These are phyloP conservation scores for Silurus aristotelis DNA, from an alignment of 2,797 vertebrate genomes.

Conservation along the genomic window DNA sequence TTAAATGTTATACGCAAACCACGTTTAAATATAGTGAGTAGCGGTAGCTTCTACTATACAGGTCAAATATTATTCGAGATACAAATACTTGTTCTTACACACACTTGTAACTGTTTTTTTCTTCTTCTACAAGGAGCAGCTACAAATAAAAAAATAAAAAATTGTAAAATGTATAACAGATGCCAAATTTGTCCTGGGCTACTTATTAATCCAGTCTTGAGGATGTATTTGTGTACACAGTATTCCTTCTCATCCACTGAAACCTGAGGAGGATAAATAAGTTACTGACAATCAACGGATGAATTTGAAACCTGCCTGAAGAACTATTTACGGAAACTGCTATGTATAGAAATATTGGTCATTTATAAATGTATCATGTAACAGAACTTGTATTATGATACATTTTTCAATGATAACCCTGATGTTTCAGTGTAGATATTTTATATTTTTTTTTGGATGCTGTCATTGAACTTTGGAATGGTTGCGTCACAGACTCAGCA, in stretches of 20 bases:
- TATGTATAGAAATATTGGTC: neutral
- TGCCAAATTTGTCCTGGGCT: neutral
- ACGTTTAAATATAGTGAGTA: neutral
- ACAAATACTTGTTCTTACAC: neutral
- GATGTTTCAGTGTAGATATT: neutral
- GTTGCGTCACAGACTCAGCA: neutral
- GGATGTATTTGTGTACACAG: neutral
- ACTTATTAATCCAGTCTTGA: neutral
- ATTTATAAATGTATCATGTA: slow-evolving; percentile 3
- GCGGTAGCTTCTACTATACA: neutral
- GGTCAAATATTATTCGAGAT: neutral
- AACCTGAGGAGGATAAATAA: neutral
- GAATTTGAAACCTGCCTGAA: slow-evolving; percentile 2
- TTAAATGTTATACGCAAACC: neutral
- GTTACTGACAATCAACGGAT: slow-evolving; percentile 3
- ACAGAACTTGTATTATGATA: neutral
- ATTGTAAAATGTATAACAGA: neutral
- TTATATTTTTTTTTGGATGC: neutral
- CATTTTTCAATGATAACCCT: neutral
- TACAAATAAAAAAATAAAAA: neutral
- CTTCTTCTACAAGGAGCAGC: neutral
- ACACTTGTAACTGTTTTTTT: neutral
- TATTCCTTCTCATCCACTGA: neutral
- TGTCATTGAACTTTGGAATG: neutral
- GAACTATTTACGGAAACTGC: neutral